Conservation (phyloP, 2,797 vertebrate species). For the Gouania willdenowi region DNA sequence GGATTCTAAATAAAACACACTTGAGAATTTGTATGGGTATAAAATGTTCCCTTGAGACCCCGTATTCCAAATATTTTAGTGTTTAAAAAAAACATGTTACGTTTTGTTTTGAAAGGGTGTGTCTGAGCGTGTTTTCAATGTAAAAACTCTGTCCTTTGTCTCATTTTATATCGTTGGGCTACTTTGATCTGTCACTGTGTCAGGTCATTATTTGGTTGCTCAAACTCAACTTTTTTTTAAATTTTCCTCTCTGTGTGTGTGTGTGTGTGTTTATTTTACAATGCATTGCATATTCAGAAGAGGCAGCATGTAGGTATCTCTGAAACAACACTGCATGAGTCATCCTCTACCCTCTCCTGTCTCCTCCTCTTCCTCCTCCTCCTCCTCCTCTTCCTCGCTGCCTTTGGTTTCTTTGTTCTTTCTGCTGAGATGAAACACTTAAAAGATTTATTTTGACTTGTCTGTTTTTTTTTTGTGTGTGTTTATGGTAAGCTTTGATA, state of each 20-base stretch:
- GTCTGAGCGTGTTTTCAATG: conserved; percentile 37
- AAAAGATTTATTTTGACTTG: conserved; percentile 7
- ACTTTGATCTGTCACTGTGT: conserved; percentile 58
- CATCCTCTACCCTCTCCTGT: conserved; percentile 44
- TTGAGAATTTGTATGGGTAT: too few relatives aligned
- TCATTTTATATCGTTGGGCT: conserved; percentile 46
- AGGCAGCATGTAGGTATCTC: conserved; percentile 77
- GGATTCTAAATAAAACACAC: too few relatives aligned
- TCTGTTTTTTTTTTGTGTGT: conserved; percentile 10
- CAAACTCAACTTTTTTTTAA: conserved; percentile 73
- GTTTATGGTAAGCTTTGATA: conserved; percentile 11
- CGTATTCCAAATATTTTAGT: too few relatives aligned
- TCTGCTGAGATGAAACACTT: conserved; percentile 7
- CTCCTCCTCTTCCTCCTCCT: conserved; percentile 7
- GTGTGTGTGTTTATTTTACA: conserved; percentile 61
- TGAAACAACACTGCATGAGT: conserved; percentile 62
- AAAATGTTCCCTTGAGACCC: too few relatives aligned
- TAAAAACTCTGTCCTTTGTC: conserved; percentile 37
- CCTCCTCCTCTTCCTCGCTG: conserved; percentile 21
- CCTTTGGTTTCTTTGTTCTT: conserved; percentile 21
- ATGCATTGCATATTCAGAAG: conserved; percentile 75
- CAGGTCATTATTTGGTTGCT: conserved; percentile 67
- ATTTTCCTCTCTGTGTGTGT: conserved; percentile 29
- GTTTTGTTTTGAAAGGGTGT: too few relatives aligned
- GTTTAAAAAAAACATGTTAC: too few relatives aligned